Conservation (phyloP, 2,113 vertebrate genomes). For the Euleptes europaea region DNA sequence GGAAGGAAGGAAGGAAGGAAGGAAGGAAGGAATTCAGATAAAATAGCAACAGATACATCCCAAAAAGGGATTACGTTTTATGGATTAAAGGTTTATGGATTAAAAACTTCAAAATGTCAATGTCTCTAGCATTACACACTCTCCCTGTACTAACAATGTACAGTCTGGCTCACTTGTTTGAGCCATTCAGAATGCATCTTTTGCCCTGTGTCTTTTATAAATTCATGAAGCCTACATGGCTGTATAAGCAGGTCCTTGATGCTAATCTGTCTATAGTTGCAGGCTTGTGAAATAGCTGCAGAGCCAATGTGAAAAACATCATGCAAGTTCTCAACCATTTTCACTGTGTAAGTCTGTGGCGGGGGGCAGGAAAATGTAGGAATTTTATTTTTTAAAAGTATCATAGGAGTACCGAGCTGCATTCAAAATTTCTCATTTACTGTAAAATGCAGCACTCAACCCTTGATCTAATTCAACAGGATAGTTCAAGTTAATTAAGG, state of each 20-base stretch:
- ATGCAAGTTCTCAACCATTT: not conserved
- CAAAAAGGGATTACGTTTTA: not conserved
- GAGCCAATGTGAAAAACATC: not conserved
- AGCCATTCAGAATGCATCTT: not conserved
- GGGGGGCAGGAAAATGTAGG: not conserved
- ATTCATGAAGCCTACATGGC: not conserved
- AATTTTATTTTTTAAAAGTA: not conserved
- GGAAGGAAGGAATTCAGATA: not conserved
- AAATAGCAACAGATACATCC: not conserved
- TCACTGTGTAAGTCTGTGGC: not conserved
- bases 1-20: no score
- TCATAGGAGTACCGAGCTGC: no score
- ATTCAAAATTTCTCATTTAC: conserved; percentile 17
- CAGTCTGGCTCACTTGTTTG: not conserved
- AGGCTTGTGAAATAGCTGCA: not conserved
- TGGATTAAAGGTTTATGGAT: not conserved
- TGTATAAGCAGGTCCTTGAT: not conserved
- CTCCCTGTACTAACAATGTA: not conserved
- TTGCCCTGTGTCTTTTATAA: no score
- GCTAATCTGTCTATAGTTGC: not conserved
- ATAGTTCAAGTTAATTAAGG: conserved; percentile 26
- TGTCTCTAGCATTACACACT: not conserved
- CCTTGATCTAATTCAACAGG: conserved; percentile 12
- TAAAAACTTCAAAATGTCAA: not conserved
- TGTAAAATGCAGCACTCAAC: not conserved